A percentile compares a stretch with the other conserved stretches of the same genome.
phyloP scores from a whole-genome alignment of 2,797 vertebrate genomes.

The Discoglossus pictus region DNA sequence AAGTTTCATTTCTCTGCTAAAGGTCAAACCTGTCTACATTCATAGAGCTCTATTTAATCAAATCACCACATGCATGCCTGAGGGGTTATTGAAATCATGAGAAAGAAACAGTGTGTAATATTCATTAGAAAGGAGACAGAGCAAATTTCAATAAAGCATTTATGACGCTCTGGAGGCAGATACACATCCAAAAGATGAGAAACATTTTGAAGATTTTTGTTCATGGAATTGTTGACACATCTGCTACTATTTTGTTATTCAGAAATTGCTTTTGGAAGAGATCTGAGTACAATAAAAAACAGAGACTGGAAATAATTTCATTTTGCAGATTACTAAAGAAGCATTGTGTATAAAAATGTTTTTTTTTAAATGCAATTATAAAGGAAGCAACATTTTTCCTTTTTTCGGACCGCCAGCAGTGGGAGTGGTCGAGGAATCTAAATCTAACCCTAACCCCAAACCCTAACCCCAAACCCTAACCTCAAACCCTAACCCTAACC shows the following conservation, averaged over 20 bases:
- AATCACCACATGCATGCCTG: constrained; percentile 36
- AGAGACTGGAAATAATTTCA: no score
- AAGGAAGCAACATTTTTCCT: no score
- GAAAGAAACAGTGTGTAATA: constrained; percentile 35
- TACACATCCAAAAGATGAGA: not conserved
- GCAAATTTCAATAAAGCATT: constrained; percentile 15
- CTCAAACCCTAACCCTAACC: no score
- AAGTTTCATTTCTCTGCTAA: constrained; percentile 46
- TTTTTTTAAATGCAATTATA: no score
- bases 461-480: no score
- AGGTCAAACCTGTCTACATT: constrained; percentile 44
- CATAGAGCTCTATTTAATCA: constrained; percentile 43
- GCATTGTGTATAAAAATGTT: no score
- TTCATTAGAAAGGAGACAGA: constrained; percentile 37
- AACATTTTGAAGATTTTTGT: constrained; percentile 5
- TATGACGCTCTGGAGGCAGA: constrained; percentile 35
- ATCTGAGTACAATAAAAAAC: no score
- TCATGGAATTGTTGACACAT: constrained; percentile 3
- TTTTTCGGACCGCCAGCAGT: no score
- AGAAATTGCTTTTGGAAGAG: constrained; percentile 2
- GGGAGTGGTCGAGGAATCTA: no score
- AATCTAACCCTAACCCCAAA: no score
- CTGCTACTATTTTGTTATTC: constrained; percentile 1
- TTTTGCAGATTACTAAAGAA: no score
- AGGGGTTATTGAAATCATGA: constrained; percentile 42